These are phyloP conservation scores for Myripristis jacobus DNA, from an alignment of 2,797 vertebrate genomes.

Conservation along the genomic window DNA sequence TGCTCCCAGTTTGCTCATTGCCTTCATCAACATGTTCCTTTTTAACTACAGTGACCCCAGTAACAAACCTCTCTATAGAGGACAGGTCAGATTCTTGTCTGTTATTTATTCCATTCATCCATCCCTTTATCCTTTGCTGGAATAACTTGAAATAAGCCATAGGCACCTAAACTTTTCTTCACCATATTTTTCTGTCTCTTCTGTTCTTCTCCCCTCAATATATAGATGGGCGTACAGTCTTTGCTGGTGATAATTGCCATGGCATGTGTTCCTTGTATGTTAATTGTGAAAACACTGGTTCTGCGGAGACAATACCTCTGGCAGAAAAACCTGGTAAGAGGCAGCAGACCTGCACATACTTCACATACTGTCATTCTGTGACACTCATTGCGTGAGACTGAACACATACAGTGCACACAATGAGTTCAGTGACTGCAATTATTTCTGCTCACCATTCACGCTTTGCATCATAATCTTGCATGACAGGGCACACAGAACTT, in stretches of 20 bases:
- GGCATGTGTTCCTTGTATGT: constrained; percentile 94
- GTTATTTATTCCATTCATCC: neutral
- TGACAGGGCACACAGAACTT: constrained; percentile 94
- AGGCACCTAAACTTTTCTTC: neutral
- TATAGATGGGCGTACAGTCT: constrained; percentile 88
- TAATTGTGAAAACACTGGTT: constrained; percentile 92
- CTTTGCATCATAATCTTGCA: neutral
- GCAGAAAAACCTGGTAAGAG: constrained; percentile 89
- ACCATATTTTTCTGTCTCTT: neutral
- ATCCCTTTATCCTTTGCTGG: neutral
- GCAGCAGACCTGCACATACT: neutral
- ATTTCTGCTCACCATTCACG: no score
- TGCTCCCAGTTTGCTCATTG: constrained; percentile 95
- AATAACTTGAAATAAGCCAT: neutral
- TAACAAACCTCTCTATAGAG: constrained; percentile 88
- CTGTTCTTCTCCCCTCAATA: constrained; percentile 1
- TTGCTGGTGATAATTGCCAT: constrained; percentile 91
- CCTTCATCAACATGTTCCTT: constrained; percentile 99
- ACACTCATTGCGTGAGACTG: neutral
- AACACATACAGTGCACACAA: neutral
- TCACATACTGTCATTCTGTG: neutral
- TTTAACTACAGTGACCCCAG: constrained; percentile 90
- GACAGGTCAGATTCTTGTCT: constrained; percentile 85
- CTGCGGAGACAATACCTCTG: constrained; percentile 90
- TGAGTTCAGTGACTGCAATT: neutral